Conservation (phyloP, 2,888 invertebrate genomes). For the Lasioglossum leucozonium region DNA sequence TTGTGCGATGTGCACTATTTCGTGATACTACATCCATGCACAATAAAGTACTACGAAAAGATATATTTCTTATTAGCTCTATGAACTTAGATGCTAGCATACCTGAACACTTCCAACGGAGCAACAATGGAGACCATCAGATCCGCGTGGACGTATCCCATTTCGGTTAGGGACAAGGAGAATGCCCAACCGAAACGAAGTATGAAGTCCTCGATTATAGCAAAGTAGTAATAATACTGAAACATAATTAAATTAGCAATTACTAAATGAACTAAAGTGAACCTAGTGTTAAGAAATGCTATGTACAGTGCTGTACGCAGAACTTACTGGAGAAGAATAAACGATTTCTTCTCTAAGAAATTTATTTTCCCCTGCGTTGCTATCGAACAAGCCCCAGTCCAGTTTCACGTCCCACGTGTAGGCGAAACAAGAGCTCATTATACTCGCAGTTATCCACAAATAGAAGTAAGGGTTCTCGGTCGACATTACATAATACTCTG, state of each 20-base stretch:
- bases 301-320: background rate
- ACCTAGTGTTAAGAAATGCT: background rate
- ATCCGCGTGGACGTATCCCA: constrained; percentile 90
- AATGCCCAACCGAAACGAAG: constrained; percentile 98
- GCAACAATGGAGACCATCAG: constrained; percentile 93
- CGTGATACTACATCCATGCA: constrained; percentile 19
- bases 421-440: constrained; percentile 96
- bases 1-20: constrained; percentile 16
- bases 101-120: constrained; percentile 95
- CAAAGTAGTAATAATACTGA: constrained; percentile 97
- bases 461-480: constrained; percentile 93
- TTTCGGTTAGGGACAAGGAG: constrained; percentile 93
- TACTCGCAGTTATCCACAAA: constrained; percentile 94
- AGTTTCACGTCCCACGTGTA: constrained; percentile 99
- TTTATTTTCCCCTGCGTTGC: constrained; percentile 95
- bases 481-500: constrained; percentile 84
- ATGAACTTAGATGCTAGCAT: constrained; percentile 58
- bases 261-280: no score
- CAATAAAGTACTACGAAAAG: background rate
- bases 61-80: background rate
- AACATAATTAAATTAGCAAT: constrained; percentile 72
- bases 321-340: constrained; percentile 94
- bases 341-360: constrained; percentile 97
- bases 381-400: constrained; percentile 99
- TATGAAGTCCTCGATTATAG: constrained; percentile 97